phyloP scores from a whole-genome alignment of 2,888 invertebrate species.

The Lissocephala sabroskyi region DNA sequence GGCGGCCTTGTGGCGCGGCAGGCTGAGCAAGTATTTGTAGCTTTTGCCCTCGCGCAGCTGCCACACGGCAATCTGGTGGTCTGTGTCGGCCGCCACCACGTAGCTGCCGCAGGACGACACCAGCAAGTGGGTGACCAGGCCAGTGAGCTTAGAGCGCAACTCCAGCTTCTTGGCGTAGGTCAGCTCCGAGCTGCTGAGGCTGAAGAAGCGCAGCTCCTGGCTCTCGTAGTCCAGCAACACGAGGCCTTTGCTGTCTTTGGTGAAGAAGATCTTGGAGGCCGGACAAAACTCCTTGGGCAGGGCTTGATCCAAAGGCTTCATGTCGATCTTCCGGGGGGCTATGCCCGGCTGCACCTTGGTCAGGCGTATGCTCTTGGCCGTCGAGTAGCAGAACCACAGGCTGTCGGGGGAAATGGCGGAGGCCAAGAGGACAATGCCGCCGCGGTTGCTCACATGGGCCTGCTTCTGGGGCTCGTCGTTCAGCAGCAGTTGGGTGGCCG shows the following conservation, averaged over 20 bases:
- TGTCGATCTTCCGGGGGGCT: slow-evolving; percentile 36
- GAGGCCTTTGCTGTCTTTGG: slow-evolving; percentile 70
- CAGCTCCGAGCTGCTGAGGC: slow-evolving; percentile 58
- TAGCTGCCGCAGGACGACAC: slow-evolving; percentile 76
- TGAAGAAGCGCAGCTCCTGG: slow-evolving; percentile 70
- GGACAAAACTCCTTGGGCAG: slow-evolving; percentile 67
- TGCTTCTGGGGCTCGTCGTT: slow-evolving; percentile 78
- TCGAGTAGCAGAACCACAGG: slow-evolving; percentile 83
- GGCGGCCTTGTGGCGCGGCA: slow-evolving; percentile 81
- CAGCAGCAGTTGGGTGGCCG: slow-evolving; percentile 20
- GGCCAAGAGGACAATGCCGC: slow-evolving; percentile 79
- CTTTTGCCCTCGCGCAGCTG: slow-evolving; percentile 66
- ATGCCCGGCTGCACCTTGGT: slow-evolving; percentile 62
- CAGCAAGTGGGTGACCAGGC: slow-evolving; percentile 74
- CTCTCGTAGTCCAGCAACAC: slow-evolving; percentile 71
- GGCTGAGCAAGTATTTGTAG: slow-evolving; percentile 74
- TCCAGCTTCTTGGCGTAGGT: slow-evolving; percentile 69
- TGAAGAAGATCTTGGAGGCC: slow-evolving; percentile 71
- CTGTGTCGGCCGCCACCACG: slow-evolving; percentile 79
- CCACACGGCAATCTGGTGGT: slow-evolving; percentile 81
- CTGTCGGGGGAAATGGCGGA: slow-evolving; percentile 82
- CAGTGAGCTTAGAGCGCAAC: slow-evolving; percentile 72
- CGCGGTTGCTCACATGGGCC: slow-evolving; percentile 78
- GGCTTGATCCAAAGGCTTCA: slow-evolving; percentile 66
- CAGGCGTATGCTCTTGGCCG: slow-evolving; percentile 78